Conservation (phyloP, 2,113 vertebrate species). For the Cygnus buccinator region DNA sequence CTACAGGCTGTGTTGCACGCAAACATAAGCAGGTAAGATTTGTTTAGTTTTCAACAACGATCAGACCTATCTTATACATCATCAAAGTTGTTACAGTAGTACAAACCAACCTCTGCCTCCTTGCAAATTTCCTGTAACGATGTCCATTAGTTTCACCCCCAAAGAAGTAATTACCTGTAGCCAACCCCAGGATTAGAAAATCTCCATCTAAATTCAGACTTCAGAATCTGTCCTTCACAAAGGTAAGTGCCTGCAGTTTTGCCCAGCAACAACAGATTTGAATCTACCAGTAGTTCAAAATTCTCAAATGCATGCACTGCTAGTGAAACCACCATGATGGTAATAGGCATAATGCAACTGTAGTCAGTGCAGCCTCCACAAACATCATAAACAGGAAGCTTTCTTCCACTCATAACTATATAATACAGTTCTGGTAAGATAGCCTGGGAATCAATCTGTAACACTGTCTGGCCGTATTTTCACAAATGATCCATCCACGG, state of each 20-base stretch:
- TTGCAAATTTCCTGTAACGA: background rate
- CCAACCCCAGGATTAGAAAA: background rate
- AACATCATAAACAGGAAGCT: background rate
- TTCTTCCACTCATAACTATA: background rate
- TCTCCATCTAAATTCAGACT: background rate
- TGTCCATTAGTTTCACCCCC: background rate
- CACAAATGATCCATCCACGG: background rate
- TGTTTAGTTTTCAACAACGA: background rate
- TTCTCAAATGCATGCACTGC: background rate
- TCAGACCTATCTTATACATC: background rate
- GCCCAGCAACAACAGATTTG: background rate
- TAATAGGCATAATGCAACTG: background rate
- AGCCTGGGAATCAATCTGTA: background rate
- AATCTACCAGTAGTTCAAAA: background rate
- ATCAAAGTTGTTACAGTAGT: background rate
- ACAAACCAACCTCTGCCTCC: background rate
- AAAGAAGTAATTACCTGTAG: background rate
- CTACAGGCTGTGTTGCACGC: accelerated
- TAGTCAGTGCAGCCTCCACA: background rate
- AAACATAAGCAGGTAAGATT: background rate
- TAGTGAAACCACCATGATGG: background rate
- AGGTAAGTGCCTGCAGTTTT: background rate
- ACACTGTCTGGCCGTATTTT: background rate
- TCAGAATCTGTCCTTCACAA: background rate
- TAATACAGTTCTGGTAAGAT: background rate